Evolutionary conservation across 2,113 vertebrate genomes (phyloP), one percentile per base, ranked within the genome.

Genomic region (Channa maculata): DNA sequence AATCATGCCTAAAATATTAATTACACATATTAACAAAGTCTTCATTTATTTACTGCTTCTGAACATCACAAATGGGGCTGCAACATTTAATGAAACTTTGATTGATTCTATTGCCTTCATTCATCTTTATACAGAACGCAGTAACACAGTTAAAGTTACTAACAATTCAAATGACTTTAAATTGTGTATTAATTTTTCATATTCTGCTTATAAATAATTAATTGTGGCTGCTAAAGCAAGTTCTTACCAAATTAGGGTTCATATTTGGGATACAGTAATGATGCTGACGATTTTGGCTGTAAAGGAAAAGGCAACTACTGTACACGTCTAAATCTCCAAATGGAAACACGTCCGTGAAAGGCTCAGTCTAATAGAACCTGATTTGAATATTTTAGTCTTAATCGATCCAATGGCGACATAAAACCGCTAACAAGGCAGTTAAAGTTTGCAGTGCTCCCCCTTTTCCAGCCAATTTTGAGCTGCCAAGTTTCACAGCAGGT

Each of bases 401-500:
- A 53, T 71, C 36, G 2, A 63, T 52, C 11, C 15, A 53, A 41
- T 5, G 5, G 45, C 53, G 46, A 48, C 48, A 50, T 43, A 63
- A 24, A 51, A 68, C 49, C 7, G n/a, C 50, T 37, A 55, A 55
- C 14, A 3, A n/a, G 5, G 50, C 8, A 55, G 41, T 68, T 67
- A 36, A 38, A 44, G 37, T 50, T 33, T 39, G 64, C 3, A 38
- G n/a, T 5, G 38, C 13, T 58, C 7, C 51, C 48, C 37, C 66
- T 61, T 0, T 8, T 33, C 55, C 39, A 24, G 37, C 53, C 61
- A n/a, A 52, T 75, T 79, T 52, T 8, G 49, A 50, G 43, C 68
- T 44, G 46, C 41, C 44, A n/a, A 44, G 38, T 33, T 37, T 83
- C 50, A 53, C 34, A 34, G 60, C 45, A 51, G 57, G 48, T 46